A percentile compares a stretch with the other conserved stretches of the same genome.
These are phyloP conservation scores for Acanthosepion pharaonis DNA, from an alignment of 2,888 invertebrate species.

Conservation along the genomic window DNA sequence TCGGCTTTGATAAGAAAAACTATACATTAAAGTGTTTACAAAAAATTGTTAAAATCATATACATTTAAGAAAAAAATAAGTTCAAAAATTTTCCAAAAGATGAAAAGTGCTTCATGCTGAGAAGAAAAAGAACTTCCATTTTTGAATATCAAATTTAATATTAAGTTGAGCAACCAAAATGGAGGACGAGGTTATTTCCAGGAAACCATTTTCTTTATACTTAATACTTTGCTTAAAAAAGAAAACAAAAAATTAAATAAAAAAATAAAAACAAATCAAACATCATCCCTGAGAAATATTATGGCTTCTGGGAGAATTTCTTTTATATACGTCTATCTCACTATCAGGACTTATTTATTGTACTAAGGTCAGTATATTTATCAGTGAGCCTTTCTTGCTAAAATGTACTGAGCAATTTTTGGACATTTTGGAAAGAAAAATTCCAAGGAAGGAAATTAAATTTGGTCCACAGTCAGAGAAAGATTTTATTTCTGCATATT, in stretches of 20 bases:
- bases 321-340: not conserved
- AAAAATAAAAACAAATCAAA: not conserved
- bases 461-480: no score
- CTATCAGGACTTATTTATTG: not conserved
- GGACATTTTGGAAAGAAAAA: not conserved
- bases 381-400: not conserved
- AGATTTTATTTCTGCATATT: no score
- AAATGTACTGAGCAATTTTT: not conserved
- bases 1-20: not conserved
- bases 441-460: no score
- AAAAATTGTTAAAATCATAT: not conserved
- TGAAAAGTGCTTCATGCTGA: conserved; percentile 7
- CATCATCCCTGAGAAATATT: not conserved
- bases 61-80: not conserved
- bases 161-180: not conserved
- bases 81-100: not conserved
- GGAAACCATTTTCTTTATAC: not conserved
- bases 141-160: not conserved
- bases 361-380: not conserved
- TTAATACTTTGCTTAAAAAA: not conserved
- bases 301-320: not conserved
- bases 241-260: not conserved
- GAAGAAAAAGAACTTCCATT: not conserved
- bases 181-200: not conserved
- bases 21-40: not conserved